These are phyloP conservation scores for Nomada lathburiana DNA, from an alignment of 2,888 invertebrate species.

Conservation along the genomic window DNA sequence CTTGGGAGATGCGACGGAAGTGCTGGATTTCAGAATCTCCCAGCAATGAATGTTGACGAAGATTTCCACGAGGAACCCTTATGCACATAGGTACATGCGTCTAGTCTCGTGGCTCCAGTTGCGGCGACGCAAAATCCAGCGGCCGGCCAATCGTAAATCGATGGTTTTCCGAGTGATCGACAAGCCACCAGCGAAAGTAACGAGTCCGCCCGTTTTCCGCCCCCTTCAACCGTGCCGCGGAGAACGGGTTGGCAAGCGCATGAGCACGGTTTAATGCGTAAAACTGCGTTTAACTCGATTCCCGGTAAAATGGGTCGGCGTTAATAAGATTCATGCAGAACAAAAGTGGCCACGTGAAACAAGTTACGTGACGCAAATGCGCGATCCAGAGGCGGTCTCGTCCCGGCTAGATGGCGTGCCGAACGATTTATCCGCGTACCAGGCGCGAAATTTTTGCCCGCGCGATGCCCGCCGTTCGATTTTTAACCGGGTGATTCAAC, in stretches of 20 bases:
- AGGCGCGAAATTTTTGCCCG: constrained; percentile 59
- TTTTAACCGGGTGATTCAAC: constrained; percentile 59
- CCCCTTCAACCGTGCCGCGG: not conserved
- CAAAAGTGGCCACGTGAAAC: constrained; percentile 80
- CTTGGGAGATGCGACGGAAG: not conserved
- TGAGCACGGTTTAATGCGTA: constrained; percentile 68
- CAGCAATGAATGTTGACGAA: no score
- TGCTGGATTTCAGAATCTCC: no score
- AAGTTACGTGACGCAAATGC: constrained; percentile 81
- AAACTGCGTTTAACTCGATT: constrained; percentile 78
- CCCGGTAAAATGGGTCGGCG: constrained; percentile 75
- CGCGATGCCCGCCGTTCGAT: not conserved
- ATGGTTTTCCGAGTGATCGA: constrained; percentile 20
- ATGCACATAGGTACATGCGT: no score
- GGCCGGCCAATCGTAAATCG: constrained; percentile 18
- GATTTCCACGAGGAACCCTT: no score
- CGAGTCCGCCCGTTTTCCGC: not conserved
- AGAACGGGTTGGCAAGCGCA: not conserved
- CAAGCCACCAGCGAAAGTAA: constrained; percentile 5
- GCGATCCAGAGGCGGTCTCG: constrained; percentile 72
- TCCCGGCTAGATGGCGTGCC: constrained; percentile 45
- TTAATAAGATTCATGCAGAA: constrained; percentile 80
- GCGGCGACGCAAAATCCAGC: not conserved
- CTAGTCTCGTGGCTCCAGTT: no score
- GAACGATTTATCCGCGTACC: constrained; percentile 65